Base-by-base conservation (phyloP, 1,140 invertebrate genomes). In the Elysia chlorotica region DNA sequence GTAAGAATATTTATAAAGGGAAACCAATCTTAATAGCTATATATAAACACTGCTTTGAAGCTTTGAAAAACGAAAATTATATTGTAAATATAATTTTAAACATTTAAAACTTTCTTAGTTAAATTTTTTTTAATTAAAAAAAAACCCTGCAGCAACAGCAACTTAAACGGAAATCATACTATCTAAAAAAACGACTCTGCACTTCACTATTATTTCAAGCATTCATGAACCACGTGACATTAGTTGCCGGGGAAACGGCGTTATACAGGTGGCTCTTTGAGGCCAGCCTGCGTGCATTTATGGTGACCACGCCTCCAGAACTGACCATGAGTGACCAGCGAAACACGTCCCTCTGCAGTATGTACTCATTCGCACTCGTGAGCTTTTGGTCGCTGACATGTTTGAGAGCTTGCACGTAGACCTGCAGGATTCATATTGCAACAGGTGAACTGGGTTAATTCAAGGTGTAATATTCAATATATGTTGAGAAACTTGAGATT, bases 291-390 rank as follows among this genome's bases (percentile, higher is more conserved):
- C 74, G 54, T 4, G 74, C 74, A 5, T 70, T 71, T 69, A 75
- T 75, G 62, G 74, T 54, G 31, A 75, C 65, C n/a, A 71, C 63
- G 53, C 74, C 74, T 0, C 48, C 37, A n/a, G 68, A 66, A 35
- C 68, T 71, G 53, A 75, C 70, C 74, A 75, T 75, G 33, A 75
- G 69, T 21, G 70, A 71, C 74, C 74, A 75, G 36, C 70, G 62
- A 54, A 75, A 75, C 62, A 70, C 48, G 23, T 48, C 41, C 17
- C 25, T 65, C 63, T 75, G 74, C n/a, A 75, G 38, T 37, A 54
- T 65, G 68, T 75, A 75, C 31, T 75, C 74, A 23, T 61, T 59
- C 35, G 38, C 37, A n/a, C n/a, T n/a, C 30, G 36, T 48, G 25
- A 48, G 19, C 41, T 53, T 57, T 48, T 62, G 23, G 74, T 75